Percentiles rank a stretch among this genome's conserved stretches.
These are phyloP conservation scores for Drosophila subsilvestris DNA, from an alignment of 2,888 invertebrate species.

Conservation along the genomic window DNA sequence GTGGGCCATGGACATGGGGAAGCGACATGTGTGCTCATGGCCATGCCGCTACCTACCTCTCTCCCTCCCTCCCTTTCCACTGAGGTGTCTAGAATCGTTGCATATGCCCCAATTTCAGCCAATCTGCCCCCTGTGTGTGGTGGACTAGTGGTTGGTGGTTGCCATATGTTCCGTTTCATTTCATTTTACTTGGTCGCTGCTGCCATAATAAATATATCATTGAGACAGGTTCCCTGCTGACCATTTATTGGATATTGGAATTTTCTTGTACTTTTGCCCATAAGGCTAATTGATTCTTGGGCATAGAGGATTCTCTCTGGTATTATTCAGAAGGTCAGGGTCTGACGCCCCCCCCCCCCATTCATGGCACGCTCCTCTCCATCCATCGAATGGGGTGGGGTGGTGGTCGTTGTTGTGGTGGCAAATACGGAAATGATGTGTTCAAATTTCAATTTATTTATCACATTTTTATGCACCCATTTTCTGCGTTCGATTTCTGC, in stretches of 20 bases:
- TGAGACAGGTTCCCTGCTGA: slow-evolving; percentile 58
- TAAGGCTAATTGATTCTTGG: slow-evolving; percentile 29
- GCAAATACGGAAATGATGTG: slow-evolving; percentile 39
- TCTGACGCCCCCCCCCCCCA: slow-evolving; percentile 1
- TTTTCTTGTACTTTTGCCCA: slow-evolving; percentile 7
- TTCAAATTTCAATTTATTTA: slow-evolving; percentile 54
- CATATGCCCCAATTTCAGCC: slow-evolving; percentile 37
- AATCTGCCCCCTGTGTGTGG: slow-evolving; percentile 1
- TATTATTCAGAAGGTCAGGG: no score
- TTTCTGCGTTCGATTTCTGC: slow-evolving; percentile 10
- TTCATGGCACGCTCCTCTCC: slow-evolving; percentile 1
- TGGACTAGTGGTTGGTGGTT: not conserved
- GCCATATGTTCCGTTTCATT: slow-evolving; percentile 31
- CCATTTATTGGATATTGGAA: not conserved
- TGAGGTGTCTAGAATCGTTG: slow-evolving; percentile 20
- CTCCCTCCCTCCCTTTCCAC: slow-evolving; percentile 10
- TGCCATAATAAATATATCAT: slow-evolving; percentile 57
- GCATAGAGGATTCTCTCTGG: slow-evolving; percentile 6
- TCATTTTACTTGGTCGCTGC: slow-evolving; percentile 1
- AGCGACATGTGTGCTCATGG: slow-evolving; percentile 69
- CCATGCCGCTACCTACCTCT: slow-evolving; percentile 20
- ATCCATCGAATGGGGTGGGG: not conserved
- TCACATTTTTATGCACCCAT: slow-evolving; percentile 48
- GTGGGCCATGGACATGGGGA: not conserved
- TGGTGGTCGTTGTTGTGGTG: not conserved